phyloP scores from a whole-genome alignment of 1,140 invertebrate species.

The Drosophila varians region DNA sequence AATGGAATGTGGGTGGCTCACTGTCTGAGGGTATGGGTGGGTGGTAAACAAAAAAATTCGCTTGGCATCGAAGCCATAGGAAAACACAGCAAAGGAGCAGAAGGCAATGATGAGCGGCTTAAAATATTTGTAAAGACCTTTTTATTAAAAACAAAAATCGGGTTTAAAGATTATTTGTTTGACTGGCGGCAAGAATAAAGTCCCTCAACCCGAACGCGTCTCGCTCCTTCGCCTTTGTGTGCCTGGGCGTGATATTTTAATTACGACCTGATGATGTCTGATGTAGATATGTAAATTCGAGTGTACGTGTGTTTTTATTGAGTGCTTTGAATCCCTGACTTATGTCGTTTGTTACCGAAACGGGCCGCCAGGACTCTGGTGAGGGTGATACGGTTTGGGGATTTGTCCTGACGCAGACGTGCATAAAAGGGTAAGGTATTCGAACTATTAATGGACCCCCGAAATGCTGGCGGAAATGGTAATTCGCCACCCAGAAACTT shows the following conservation, averaged over 20 bases:
- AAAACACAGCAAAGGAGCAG: constrained; percentile 6
- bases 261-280: constrained; percentile 57
- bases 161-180: constrained; percentile 71
- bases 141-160: constrained; percentile 67
- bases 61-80: constrained; percentile 11
- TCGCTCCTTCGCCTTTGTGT: constrained; percentile 42
- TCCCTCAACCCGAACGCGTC: not conserved
- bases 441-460: constrained; percentile 31
- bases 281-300: constrained; percentile 51
- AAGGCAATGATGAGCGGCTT: constrained; percentile 77
- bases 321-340: constrained; percentile 67
- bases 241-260: constrained; percentile 79
- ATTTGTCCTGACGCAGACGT: not conserved
- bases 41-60: not conserved
- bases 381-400: not conserved
- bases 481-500: constrained; percentile 32
- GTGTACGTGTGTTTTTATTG: constrained; percentile 51
- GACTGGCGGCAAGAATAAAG: constrained; percentile 23
- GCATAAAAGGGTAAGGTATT: constrained; percentile 40
- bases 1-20: not conserved
- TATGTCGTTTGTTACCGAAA: constrained; percentile 11
- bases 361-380: not conserved
- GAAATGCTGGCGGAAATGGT: constrained; percentile 20
- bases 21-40: not conserved
- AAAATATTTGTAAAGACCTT: constrained; percentile 76